These are phyloP conservation scores for Parnassius mnemosyne DNA, from an alignment of 2,888 invertebrate genomes.

Conservation along the genomic window DNA sequence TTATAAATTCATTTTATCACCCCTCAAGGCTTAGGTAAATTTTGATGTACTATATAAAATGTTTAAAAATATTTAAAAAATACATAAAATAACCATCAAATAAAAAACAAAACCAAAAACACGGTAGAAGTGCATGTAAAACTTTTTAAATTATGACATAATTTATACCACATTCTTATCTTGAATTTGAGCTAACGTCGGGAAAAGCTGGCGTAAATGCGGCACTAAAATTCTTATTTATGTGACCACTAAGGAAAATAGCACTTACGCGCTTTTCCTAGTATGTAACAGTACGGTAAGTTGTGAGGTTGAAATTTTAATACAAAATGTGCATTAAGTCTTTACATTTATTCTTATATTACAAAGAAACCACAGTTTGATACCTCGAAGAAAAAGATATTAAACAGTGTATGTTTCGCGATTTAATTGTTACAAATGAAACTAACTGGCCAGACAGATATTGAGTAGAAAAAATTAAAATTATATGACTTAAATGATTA, in stretches of 20 bases:
- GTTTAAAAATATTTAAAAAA: no score
- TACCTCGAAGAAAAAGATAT: background rate
- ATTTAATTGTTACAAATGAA: background rate
- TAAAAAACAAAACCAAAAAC: background rate
- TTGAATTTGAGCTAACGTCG: background rate
- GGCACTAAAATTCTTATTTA: background rate
- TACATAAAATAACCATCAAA: no score
- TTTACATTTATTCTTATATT: no score
- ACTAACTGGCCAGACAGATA: no score
- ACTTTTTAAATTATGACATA: background rate
- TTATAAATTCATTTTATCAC: no score
- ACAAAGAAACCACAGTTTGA: no score
- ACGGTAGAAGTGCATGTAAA: no score
- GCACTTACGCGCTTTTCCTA: background rate
- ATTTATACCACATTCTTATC: background rate
- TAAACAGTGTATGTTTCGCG: no score
- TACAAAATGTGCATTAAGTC: background rate
- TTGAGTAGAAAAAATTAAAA: no score
- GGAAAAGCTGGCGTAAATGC: background rate
- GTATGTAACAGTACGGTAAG: background rate
- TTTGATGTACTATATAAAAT: no score
- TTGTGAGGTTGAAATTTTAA: background rate
- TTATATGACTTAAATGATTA: no score
- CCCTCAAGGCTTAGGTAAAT: no score
- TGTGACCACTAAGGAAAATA: background rate